A percentile compares a stretch with the other conserved stretches of the same genome.
Conservation (phyloP, 2,888 invertebrate species). For the Ichneumon xanthorius region DNA sequence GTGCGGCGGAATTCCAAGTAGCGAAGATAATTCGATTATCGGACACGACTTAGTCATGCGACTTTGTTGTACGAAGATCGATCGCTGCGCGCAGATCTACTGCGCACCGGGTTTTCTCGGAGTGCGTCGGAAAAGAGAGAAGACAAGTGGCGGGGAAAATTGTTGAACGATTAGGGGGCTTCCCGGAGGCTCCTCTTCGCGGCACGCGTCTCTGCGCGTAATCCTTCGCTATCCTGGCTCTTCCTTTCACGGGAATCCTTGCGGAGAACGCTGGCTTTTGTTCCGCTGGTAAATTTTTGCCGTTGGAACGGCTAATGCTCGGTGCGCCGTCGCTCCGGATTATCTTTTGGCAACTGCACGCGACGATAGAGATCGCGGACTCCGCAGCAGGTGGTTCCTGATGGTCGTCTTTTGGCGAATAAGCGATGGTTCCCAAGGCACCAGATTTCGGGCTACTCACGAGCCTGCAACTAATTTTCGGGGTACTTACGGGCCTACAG, state of each 20-base stretch:
- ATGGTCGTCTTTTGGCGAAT: neutral
- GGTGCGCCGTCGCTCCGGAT: slow-evolving; percentile 27
- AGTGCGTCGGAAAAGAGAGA: neutral
- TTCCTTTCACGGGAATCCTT: neutral
- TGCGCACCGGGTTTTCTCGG: neutral
- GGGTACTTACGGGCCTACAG: neutral
- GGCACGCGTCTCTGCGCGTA: slow-evolving; percentile 34
- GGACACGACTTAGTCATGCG: neutral
- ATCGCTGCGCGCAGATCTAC: slow-evolving; percentile 20
- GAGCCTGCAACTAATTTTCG: neutral
- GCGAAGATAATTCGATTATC: slow-evolving; percentile 41
- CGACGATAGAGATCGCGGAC: slow-evolving; percentile 42
- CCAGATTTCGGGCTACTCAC: neutral
- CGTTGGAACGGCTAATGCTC: neutral
- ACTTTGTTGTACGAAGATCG: slow-evolving; percentile 18
- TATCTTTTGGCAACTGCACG: slow-evolving; percentile 47
- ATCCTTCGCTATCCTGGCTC: slow-evolving; percentile 9
- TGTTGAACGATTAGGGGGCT: slow-evolving; percentile 8
- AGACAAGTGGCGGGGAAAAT: neutral
- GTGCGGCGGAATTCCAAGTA: slow-evolving; percentile 23
- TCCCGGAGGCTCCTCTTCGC: neutral
- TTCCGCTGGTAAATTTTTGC: slow-evolving; percentile 18
- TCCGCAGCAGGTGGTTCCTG: slow-evolving; percentile 13
- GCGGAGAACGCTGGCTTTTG: slow-evolving; percentile 7
- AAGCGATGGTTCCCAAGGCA: slow-evolving; percentile 2